Base-by-base conservation (phyloP, 2,113 vertebrate genomes). In the Parotia lawesii region DNA sequence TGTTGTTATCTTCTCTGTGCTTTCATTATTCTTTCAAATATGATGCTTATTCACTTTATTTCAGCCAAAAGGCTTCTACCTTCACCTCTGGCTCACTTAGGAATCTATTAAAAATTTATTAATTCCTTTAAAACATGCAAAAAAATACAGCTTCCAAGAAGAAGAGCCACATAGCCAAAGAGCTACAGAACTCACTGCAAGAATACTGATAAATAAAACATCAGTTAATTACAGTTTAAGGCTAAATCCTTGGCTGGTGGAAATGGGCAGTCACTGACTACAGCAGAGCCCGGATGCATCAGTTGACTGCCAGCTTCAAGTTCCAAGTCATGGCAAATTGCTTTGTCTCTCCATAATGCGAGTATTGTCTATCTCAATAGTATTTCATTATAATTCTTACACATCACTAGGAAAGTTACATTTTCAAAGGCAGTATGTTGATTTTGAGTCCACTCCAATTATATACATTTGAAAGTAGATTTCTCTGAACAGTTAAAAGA, bases 121-220 rank as follows among this genome's bases (percentile, higher is more conserved):
- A 80, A 91, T 67, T 94, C 33, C 75, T 94, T 93, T 89, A 88
- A 91, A 96, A 70, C 78, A 95, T 87, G 87, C 91, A 95, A 91
- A 93, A 83, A 61, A 35, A 33, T 12, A 42, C 0, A 5, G 23
- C 51, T 95, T 90, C 84, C 71, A 87, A 89, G 74, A 90, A 90
- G 57, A 76, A 45, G 29, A 85, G 56, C 64, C 84, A 76, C n/a
- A 60, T 22, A 89, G 70, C 66, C 93, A 82, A 15, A 91, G 58
- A 91, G 50, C 71, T 67, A 56, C 20, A 76, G 82, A 96, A 64
- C 18, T 90, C 69, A 27, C 60, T 90, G 91, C 33, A 83, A 72
- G 78, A 65, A 70, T 50, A 87, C 23, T 0, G 25, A 82, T 69
- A 87, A 87, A 87, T 87, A 87, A 85, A 82, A 48, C 28, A 82